Percentiles rank a stretch among this genome's conserved stretches.
Evolutionary conservation across 2,797 vertebrate genomes (phyloP).

Genomic region (Pogoniulus pusillus): DNA sequence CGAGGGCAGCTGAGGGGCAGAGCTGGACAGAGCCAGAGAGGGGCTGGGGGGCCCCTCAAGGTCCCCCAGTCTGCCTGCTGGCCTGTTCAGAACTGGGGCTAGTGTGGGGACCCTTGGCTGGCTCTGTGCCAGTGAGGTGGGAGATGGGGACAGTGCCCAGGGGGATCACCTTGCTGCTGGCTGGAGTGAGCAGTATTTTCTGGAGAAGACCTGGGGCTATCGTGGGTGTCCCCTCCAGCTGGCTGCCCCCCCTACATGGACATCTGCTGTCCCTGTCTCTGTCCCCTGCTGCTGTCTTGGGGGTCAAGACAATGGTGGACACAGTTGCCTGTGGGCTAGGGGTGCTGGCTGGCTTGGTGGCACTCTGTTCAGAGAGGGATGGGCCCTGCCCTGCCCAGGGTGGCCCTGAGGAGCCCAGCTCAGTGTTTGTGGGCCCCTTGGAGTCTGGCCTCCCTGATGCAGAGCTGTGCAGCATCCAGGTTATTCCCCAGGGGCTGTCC

Average conservation of each 20-base stretch:
- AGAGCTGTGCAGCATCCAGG: neutral
- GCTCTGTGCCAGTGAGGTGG: accelerated
- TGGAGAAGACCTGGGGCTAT: accelerated
- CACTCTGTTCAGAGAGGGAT: neutral
- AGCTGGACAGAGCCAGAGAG: neutral
- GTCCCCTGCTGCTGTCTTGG: accelerated
- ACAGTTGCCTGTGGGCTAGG: accelerated
- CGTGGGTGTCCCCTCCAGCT: neutral
- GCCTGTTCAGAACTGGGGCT: accelerated
- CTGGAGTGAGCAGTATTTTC: neutral
- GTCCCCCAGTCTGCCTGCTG: neutral
- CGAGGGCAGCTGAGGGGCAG: neutral
- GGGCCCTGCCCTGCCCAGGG: neutral
- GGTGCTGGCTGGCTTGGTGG: neutral
- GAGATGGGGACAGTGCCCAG: neutral
- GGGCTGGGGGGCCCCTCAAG: accelerated
- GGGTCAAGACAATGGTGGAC: neutral
- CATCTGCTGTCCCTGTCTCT: neutral
- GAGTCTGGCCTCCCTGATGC: accelerated
- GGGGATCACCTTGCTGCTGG: neutral
- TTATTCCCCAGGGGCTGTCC: accelerated
- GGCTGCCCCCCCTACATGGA: neutral
- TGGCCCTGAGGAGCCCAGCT: neutral
- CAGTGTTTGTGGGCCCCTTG: neutral
- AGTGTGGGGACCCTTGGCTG: neutral